Conservation (phyloP, 2,797 vertebrate species). For the Centroberyx gerrardi region DNA sequence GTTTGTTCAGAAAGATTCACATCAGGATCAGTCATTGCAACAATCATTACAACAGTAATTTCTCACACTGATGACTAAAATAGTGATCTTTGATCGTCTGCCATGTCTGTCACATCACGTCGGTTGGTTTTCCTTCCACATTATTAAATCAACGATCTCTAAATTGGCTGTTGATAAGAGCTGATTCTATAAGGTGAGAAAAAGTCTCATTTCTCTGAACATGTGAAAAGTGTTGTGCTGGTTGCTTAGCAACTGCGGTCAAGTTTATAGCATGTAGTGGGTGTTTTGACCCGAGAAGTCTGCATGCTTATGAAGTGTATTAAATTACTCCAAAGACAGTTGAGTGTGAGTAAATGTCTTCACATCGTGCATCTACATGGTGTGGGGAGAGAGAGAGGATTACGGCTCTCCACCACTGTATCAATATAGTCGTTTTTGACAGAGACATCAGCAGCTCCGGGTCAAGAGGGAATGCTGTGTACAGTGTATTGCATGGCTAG, state of each 20-base stretch:
- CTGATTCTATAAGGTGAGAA: conserved; percentile 32
- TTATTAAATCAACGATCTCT: conserved; percentile 22
- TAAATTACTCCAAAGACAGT: conserved; percentile 51
- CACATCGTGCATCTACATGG: conserved; percentile 6
- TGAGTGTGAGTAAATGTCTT: conserved; percentile 6
- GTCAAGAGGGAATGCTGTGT: neutral
- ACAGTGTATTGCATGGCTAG: neutral
- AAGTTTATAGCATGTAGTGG: conserved; percentile 15
- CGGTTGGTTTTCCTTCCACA: conserved; percentile 33
- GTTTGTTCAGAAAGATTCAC: too few relatives aligned
- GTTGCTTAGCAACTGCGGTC: conserved; percentile 20
- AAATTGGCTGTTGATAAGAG: conserved; percentile 14
- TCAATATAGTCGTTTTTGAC: conserved; percentile 7
- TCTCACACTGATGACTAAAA: too few relatives aligned
- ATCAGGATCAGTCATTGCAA: too few relatives aligned
- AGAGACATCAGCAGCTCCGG: neutral
- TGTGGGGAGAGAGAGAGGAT: conserved; percentile 4
- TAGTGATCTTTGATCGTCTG: conserved; percentile 37
- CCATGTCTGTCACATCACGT: conserved; percentile 7
- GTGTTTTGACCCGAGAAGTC: conserved; percentile 43
- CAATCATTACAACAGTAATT: too few relatives aligned
- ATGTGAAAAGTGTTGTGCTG: conserved; percentile 20
- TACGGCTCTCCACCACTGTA: neutral
- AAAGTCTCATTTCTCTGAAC: conserved; percentile 9
- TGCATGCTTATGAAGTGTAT: conserved; percentile 35